phyloP scores from a whole-genome alignment of 1,140 invertebrate genomes.

The Nylanderia fulva region DNA sequence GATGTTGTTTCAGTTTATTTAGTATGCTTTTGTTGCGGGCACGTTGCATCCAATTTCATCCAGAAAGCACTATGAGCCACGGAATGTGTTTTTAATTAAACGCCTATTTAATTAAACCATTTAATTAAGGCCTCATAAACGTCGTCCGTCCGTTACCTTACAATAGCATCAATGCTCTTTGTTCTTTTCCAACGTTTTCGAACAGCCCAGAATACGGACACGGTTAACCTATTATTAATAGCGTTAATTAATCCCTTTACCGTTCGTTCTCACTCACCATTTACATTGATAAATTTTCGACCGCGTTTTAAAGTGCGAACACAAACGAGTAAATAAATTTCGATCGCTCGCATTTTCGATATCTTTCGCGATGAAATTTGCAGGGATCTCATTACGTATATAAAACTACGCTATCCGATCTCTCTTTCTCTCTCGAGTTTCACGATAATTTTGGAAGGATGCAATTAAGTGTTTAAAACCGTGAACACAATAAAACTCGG shows the following conservation, averaged over 20 bases:
- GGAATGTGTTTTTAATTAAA: slow-evolving; percentile 74
- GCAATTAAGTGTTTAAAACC: slow-evolving; percentile 63
- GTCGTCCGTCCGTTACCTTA: not conserved
- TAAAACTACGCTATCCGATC: not conserved
- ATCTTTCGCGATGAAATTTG: not conserved
- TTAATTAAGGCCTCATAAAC: slow-evolving; percentile 66
- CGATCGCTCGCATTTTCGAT: not conserved
- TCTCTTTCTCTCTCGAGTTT: not conserved
- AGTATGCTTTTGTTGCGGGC: slow-evolving; percentile 41
- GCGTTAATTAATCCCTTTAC: not conserved
- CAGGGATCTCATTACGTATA: not conserved
- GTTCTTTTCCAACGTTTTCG: not conserved
- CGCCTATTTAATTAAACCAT: slow-evolving; percentile 72
- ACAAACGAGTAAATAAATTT: not conserved
- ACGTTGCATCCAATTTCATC: slow-evolving; percentile 36
- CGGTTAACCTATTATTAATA: slow-evolving; percentile 27
- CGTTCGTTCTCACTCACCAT: not conserved
- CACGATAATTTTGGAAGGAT: slow-evolving; percentile 1
- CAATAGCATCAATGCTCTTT: slow-evolving; percentile 13
- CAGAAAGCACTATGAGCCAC: slow-evolving; percentile 19
- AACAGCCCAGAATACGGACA: not conserved
- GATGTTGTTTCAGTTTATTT: slow-evolving; percentile 41
- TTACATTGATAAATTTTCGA: not conserved
- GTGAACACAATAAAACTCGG: slow-evolving; percentile 40
- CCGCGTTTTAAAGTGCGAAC: not conserved